Evolutionary conservation across 2,888 invertebrate species (phyloP).

Genomic region (Diarsia rubi): DNA sequence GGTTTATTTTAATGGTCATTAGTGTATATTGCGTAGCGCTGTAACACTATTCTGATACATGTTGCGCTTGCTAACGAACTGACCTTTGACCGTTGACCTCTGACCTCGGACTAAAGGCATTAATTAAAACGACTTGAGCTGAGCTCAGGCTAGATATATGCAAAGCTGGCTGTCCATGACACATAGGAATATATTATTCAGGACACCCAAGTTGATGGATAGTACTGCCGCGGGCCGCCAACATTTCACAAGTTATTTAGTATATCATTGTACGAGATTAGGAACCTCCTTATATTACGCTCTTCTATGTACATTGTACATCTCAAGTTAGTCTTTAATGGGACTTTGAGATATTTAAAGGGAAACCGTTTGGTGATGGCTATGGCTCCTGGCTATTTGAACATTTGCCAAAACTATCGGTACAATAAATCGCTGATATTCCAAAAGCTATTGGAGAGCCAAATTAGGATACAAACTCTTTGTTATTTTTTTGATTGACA

Average conservation of each 20-base stretch:
- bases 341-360: neutral
- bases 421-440: neutral
- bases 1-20: conserved; percentile 28
- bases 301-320: neutral
- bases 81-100: conserved; percentile 19
- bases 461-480: neutral
- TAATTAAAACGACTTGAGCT: neutral
- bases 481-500: too few relatives aligned
- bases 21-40: neutral
- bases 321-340: neutral
- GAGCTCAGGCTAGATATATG: neutral
- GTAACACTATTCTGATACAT: conserved; percentile 18
- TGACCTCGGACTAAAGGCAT: conserved; percentile 1
- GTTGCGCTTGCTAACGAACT: conserved; percentile 20
- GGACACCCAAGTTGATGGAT: neutral
- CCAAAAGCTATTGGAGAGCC: too few relatives aligned
- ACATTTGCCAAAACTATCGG: neutral
- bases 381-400: neutral
- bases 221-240: neutral
- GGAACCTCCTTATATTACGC: neutral
- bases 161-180: neutral
- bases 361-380: neutral
- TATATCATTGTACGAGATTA: neutral
- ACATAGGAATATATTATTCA: neutral
- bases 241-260: neutral